Conservation (phyloP, 2,113 vertebrate genomes). For the Chaetorhynchus papuensis region DNA sequence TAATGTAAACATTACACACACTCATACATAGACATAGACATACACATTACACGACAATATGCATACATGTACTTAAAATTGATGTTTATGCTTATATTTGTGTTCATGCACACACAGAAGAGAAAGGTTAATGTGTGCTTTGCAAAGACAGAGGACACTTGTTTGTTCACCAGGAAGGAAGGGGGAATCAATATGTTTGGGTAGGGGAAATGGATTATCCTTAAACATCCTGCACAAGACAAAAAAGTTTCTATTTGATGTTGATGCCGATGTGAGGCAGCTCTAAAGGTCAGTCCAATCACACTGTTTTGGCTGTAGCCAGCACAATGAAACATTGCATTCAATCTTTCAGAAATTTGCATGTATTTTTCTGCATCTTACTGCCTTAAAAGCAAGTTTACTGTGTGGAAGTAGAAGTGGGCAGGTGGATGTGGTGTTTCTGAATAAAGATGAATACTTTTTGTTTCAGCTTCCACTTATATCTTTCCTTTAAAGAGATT, state of each 20-base stretch:
- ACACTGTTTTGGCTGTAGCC: background rate
- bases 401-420: background rate
- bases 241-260: background rate
- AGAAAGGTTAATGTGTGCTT: background rate
- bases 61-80: background rate
- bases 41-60: background rate
- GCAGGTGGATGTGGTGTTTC: background rate
- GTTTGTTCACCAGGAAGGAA: background rate
- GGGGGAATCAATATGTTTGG: background rate
- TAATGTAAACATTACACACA: background rate
- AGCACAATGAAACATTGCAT: background rate
- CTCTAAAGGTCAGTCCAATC: background rate
- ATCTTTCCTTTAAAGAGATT: background rate
- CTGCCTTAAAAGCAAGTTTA: background rate
- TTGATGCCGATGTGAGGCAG: background rate
- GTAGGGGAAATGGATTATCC: background rate
- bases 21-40: too few species aligned
- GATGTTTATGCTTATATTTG: background rate
- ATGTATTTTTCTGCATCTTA: background rate
- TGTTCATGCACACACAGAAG: background rate
- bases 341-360: background rate
- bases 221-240: background rate
- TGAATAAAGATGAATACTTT: background rate
- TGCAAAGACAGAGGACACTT: background rate
- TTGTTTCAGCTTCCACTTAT: background rate